These are phyloP conservation scores for Hypanus sabinus DNA, from an alignment of 2,113 vertebrate genomes.

Conservation along the genomic window DNA sequence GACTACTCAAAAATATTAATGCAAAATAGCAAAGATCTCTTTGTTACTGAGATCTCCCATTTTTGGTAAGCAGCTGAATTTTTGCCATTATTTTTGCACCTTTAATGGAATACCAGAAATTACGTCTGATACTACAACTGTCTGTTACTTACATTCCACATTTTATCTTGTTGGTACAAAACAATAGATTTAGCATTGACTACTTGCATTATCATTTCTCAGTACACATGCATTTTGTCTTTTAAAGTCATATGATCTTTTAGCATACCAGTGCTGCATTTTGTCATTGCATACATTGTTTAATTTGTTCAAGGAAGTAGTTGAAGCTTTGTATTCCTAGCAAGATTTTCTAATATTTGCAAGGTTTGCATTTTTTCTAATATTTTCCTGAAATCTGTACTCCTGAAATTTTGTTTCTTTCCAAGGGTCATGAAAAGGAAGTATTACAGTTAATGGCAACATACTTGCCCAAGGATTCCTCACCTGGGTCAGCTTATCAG, in stretches of 20 bases:
- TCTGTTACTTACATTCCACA: background rate
- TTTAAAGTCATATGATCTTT: background rate
- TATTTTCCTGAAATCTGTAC: background rate
- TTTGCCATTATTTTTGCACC: background rate
- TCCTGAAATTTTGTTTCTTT: conserved; percentile 15
- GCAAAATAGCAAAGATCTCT: background rate
- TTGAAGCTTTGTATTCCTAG: background rate
- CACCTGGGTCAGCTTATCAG: conserved; percentile 95
- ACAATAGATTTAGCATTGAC: background rate
- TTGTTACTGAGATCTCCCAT: background rate
- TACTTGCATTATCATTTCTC: background rate
- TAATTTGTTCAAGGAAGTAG: background rate
- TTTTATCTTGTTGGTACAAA: background rate
- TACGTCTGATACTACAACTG: background rate
- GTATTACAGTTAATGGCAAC: conserved; percentile 96
- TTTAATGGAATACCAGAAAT: background rate
- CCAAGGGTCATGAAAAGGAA: conserved; percentile 93
- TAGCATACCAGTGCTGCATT: background rate
- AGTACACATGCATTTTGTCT: too few relatives aligned
- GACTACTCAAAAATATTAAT: background rate
- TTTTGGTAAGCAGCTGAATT: background rate
- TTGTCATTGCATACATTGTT: background rate
- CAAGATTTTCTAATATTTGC: background rate
- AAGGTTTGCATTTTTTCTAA: background rate
- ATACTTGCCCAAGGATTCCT: conserved; percentile 95